Conservation (phyloP, 2,888 invertebrate species). For the Malthinus flaveolus region DNA sequence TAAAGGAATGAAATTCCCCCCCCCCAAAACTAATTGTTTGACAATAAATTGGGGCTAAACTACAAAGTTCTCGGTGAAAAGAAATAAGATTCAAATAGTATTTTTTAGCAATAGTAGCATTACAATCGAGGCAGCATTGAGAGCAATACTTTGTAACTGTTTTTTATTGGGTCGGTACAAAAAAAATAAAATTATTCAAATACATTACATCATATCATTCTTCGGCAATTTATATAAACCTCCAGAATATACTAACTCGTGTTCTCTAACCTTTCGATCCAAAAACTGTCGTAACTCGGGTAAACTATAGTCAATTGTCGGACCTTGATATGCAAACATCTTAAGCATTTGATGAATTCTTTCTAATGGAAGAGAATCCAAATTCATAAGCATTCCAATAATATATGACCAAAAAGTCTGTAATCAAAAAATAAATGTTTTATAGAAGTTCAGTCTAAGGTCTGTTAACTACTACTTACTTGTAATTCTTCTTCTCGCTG, state of each 20-base stretch:
- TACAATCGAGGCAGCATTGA: too few species aligned
- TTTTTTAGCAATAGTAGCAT: too few species aligned
- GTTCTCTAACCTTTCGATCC: slow-evolving; percentile 90
- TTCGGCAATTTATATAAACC: slow-evolving; percentile 89
- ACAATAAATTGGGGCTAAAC: too few species aligned
- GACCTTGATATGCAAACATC: slow-evolving; percentile 94
- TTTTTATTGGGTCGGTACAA: too few species aligned
- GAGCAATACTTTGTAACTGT: too few species aligned
- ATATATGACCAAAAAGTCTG: slow-evolving; percentile 95
- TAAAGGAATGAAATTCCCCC: too few species aligned
- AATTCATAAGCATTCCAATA: slow-evolving; percentile 94
- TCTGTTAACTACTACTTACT: slow-evolving; percentile 54
- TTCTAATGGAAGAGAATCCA: slow-evolving; percentile 88
- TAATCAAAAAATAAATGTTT: slow-evolving; percentile 11
- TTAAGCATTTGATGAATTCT: slow-evolving; percentile 95
- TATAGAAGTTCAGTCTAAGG: too few species aligned
- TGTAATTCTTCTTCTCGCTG: slow-evolving; percentile 93
- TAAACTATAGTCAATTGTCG: slow-evolving; percentile 83
- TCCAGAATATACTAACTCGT: slow-evolving; percentile 81
- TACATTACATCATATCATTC: slow-evolving; percentile 39
- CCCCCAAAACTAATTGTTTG: too few species aligned
- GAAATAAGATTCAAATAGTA: too few species aligned
- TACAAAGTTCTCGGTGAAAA: too few species aligned
- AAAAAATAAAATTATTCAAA: background rate
- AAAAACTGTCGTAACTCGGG: slow-evolving; percentile 87